A percentile compares a stretch with the other conserved stretches of the same genome.
These are phyloP conservation scores for Cinclus cinclus DNA, from an alignment of 2,113 vertebrate genomes.

Conservation along the genomic window DNA sequence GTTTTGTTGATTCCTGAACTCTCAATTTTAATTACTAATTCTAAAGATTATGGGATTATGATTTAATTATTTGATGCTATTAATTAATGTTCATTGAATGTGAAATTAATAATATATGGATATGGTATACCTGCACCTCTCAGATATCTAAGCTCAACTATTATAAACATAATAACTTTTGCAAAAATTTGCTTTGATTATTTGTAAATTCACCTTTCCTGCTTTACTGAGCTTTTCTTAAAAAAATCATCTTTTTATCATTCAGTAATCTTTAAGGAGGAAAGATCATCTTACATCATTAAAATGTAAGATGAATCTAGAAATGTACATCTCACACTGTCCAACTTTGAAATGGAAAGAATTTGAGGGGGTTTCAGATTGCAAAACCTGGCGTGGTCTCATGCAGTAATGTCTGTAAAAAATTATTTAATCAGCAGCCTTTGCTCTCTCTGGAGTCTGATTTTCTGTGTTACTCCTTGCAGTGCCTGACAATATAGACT, in stretches of 20 bases:
- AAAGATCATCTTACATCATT: not conserved
- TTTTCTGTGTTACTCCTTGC: not conserved
- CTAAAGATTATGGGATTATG: not conserved
- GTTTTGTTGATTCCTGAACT: not conserved
- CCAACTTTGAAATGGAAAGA: not conserved
- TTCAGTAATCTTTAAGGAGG: not conserved
- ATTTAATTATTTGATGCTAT: not conserved
- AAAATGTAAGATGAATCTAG: not conserved
- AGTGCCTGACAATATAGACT: constrained; percentile 86
- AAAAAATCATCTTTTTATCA: not conserved
- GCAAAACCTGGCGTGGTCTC: not conserved
- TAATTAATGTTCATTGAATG: not conserved
- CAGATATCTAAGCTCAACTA: not conserved
- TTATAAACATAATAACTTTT: not conserved
- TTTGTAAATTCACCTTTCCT: not conserved
- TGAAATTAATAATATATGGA: not conserved
- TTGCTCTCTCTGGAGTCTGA: not conserved
- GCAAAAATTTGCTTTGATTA: not conserved
- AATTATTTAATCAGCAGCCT: not conserved
- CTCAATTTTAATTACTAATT: not conserved
- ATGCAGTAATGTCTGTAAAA: not conserved
- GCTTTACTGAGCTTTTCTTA: not conserved
- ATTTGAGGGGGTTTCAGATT: not conserved
- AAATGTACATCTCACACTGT: not conserved
- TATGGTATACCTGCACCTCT: not conserved